These are phyloP conservation scores for Drosophila arawakana DNA, from an alignment of 1,140 invertebrate species.

Conservation along the genomic window DNA sequence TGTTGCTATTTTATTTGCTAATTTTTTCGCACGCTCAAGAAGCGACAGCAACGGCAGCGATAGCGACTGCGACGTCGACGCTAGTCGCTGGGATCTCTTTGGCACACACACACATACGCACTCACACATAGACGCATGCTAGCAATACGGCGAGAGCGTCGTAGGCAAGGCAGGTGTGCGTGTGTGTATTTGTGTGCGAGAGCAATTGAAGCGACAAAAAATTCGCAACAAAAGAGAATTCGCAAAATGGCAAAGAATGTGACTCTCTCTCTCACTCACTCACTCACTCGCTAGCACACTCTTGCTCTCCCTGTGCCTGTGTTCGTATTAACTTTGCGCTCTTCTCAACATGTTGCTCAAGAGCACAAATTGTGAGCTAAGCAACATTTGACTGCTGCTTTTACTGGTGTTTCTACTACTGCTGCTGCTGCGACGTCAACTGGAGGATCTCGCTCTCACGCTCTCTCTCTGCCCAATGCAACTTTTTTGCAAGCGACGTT, in stretches of 20 bases:
- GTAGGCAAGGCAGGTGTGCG: slow-evolving; percentile 2
- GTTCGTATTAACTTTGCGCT: slow-evolving; percentile 9
- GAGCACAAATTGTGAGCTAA: slow-evolving; percentile 20
- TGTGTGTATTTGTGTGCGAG: slow-evolving; percentile 22
- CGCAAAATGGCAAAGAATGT: slow-evolving; percentile 50
- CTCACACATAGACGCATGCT: not conserved
- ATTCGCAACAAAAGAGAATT: slow-evolving; percentile 60
- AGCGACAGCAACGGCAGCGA: slow-evolving; percentile 26
- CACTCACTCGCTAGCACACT: not conserved
- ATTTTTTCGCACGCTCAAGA: slow-evolving; percentile 57
- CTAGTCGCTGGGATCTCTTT: slow-evolving; percentile 48
- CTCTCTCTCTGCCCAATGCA: slow-evolving; percentile 34
- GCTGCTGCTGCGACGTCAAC: slow-evolving; percentile 13
- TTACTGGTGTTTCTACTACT: slow-evolving; percentile 6
- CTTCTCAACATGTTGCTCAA: slow-evolving; percentile 42
- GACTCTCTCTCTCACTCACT: slow-evolving; percentile 8
- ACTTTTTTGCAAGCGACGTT: slow-evolving; percentile 42
- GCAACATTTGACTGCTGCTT: slow-evolving; percentile 35
- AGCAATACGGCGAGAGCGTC: not conserved
- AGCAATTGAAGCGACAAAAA: slow-evolving; percentile 28
- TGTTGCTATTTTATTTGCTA: slow-evolving; percentile 53
- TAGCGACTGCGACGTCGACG: slow-evolving; percentile 15
- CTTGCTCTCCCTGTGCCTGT: slow-evolving; percentile 1
- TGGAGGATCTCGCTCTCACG: slow-evolving; percentile 52
- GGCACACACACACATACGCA: slow-evolving; percentile 34